Evolutionary conservation across 2,113 vertebrate genomes (phyloP), one percentile per base, ranked within the genome.

Genomic region (Stigmatopora nigra): DNA sequence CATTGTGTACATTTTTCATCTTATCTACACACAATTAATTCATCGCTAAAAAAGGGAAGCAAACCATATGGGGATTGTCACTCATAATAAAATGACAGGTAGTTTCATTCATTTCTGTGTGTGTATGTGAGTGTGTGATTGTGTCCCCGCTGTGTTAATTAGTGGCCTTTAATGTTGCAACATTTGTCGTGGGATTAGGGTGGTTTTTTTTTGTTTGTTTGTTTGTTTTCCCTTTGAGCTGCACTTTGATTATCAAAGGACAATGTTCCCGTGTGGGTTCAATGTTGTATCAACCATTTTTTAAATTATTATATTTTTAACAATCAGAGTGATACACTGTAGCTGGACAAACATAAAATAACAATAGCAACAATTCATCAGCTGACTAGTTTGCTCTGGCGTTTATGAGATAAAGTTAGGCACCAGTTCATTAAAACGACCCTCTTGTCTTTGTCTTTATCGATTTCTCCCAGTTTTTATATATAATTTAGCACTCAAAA

Each of bases 321-420:
- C 83, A 83, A 80, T 83, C 81, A 73, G 80, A 85, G 60, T 87
- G 84, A 88, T 86, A 86, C 81, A 81, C 78, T 78, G 80, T 78
- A 82, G 78, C 81, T 76, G 76, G 88, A 88, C 82, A 88, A 85
- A 86, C 82, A 88, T 85, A 85, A 86, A 89, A 87, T 88, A 87
- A 89, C 82, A 82, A 89, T 87, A 84, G 86, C 71, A 45, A 63
- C 53, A 79, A 78, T 70, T 70, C 69, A 62, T 70, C 69, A 62
- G 75, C 61, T 25, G 77, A 73, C 75, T 52, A 62, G 64, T 70
- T 75, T 67, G 70, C 60, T 46, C 61, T 31, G 66, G 76, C 76
- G 70, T 71, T 80, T 80, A 77, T 52, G 59, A 75, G 72, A 66
- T 45, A 59, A 71, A 78, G 73, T 74, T 73, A 25, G 47, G 62